Percentiles rank a stretch among this genome's conserved stretches.
Evolutionary conservation across 1,140 invertebrate genomes (phyloP).

Genomic region (Drosophila aff.): DNA sequence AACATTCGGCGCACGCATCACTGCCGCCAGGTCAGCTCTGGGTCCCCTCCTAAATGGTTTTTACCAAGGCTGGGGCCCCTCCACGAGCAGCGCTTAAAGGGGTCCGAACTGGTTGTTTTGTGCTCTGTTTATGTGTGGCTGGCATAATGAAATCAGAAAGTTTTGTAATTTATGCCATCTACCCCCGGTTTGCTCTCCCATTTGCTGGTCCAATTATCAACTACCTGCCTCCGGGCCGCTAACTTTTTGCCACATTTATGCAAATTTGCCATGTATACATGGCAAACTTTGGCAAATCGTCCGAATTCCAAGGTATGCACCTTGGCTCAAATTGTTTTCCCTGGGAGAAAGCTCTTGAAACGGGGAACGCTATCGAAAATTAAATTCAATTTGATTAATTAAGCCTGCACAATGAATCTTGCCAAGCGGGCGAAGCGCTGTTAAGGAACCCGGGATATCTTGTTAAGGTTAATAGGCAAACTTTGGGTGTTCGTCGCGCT

Average conservation of each 20-base stretch:
- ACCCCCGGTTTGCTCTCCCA: slow-evolving; percentile 26
- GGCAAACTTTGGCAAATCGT: slow-evolving; percentile 23
- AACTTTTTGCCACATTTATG: slow-evolving; percentile 46
- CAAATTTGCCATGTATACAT: slow-evolving; percentile 34
- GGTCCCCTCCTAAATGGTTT: slow-evolving; percentile 4
- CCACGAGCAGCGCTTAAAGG: not conserved
- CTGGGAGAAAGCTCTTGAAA: not conserved
- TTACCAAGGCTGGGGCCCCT: not conserved
- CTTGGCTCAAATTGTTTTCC: slow-evolving; percentile 26
- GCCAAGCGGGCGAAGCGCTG: slow-evolving; percentile 37
- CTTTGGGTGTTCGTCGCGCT: slow-evolving; percentile 36
- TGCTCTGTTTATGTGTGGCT: slow-evolving; percentile 32
- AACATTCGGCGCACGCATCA: slow-evolving; percentile 18
- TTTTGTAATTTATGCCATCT: slow-evolving; percentile 52
- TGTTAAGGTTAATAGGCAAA: slow-evolving; percentile 44
- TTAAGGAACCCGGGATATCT: slow-evolving; percentile 41
- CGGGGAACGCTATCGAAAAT: slow-evolving; percentile 21
- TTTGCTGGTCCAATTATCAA: slow-evolving; percentile 37
- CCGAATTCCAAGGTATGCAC: slow-evolving; percentile 13
- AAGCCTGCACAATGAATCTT: slow-evolving; percentile 67
- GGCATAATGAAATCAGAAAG: slow-evolving; percentile 42
- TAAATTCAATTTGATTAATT: slow-evolving; percentile 78
- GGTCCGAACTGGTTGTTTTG: slow-evolving; percentile 13
- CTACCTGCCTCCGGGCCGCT: slow-evolving; percentile 11
- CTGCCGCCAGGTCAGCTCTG: slow-evolving; percentile 1